Base-by-base conservation (phyloP, 2,113 vertebrate species). In the Lophura nycthemera region DNA sequence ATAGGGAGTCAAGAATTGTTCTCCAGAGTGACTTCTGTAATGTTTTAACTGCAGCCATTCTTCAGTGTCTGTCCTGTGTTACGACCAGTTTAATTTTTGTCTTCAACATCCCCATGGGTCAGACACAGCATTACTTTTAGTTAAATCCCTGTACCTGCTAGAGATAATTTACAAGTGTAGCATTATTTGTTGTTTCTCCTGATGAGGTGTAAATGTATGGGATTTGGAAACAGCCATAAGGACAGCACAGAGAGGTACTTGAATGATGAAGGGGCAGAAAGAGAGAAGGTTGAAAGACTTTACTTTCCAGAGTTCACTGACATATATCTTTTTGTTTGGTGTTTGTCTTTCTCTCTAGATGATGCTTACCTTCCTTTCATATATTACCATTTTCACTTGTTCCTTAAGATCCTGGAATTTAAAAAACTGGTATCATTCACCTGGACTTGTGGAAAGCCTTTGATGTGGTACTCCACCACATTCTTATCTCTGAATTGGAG, bases 41-140 rank as follows among this genome's bases (percentile, higher is more conserved):
- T 34, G 27, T 83, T 92, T 75, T 63, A 82, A 19, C 83, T 69
- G n/a, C 63, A 81, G 36, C 36, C 78, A 50, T 79, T 87, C 60
- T 87, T 94, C 84, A 88, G 6, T n/a, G 64, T 70, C 82, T 80
- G 45, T 54, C 90, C 80, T 89, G 21, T 77, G 38, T 32, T 72
- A 63, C 75, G 45, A 76, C 24, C 16, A 25, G 14, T 82, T 72
- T 82, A 54, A 60, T 61, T 83, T 16, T 67, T 40, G 3, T 12
- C 24, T 93, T 25, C 32, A 64, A 18, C 30, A 66, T 34, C 5
- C 8, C 29, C 59, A 83, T 4, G 82, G 59, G 87, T 87, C 70
- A 92, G 64, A 36, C n/a, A 64, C 69, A 91, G 15, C 7, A 3
- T 40, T 92, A 17, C 17, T 91, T 93, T 69, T 85, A 91, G 84